Evolutionary conservation across 2,113 vertebrate genomes (phyloP).

Genomic region (Pantherophis guttatus): DNA sequence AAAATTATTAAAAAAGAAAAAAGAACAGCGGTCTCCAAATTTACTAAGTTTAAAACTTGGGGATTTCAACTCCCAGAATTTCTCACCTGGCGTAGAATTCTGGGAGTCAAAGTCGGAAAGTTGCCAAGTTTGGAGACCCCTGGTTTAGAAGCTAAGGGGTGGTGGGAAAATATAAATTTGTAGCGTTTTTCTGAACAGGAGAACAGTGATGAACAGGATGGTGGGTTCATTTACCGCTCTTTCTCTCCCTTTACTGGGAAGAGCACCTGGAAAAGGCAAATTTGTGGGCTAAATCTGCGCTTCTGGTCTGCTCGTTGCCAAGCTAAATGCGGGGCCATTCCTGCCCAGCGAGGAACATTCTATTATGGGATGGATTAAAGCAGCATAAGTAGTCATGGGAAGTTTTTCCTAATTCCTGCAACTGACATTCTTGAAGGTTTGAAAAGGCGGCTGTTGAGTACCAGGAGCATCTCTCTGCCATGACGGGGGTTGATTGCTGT

Average conservation of each 20-base stretch:
- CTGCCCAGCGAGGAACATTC: background rate
- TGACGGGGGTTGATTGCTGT: slow-evolving; percentile 90
- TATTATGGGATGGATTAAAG: background rate
- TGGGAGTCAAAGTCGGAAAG: background rate
- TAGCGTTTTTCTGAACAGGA: background rate
- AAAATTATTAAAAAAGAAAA: no score
- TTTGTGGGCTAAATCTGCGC: background rate
- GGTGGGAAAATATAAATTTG: background rate
- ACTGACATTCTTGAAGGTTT: slow-evolving; percentile 75
- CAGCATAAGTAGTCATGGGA: background rate
- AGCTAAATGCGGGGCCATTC: no score
- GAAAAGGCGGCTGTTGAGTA: slow-evolving; percentile 94
- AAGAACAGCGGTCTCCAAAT: background rate
- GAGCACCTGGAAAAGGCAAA: background rate
- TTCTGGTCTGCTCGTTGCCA: background rate
- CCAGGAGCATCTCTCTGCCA: slow-evolving; percentile 91
- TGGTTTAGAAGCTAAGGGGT: background rate
- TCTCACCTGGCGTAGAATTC: no score
- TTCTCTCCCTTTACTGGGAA: background rate
- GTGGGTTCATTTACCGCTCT: background rate
- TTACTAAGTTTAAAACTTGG: background rate
- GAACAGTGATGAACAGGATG: background rate
- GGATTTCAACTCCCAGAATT: background rate
- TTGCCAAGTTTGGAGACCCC: background rate
- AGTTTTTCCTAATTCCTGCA: slow-evolving; percentile 44